Percentiles rank a stretch among this genome's conserved stretches.
Conservation (phyloP, 2,797 vertebrate genomes). For the Pygocentrus nattereri region DNA sequence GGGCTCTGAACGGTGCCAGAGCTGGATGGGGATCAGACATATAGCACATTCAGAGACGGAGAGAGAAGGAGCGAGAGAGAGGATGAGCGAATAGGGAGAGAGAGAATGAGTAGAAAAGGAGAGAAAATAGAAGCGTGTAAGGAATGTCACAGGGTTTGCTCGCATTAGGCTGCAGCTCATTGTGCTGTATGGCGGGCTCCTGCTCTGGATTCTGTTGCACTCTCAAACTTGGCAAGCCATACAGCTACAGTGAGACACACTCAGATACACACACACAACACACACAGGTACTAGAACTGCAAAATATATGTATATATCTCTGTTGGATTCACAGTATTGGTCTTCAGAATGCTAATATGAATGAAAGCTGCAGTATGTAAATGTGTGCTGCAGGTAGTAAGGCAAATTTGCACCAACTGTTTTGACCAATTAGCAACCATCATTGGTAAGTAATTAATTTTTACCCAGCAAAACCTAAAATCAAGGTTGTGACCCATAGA, state of each 20-base stretch:
- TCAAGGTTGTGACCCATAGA: too few species aligned
- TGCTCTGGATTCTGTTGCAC: background rate
- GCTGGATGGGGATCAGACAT: constrained; percentile 55
- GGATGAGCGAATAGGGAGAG: constrained; percentile 14
- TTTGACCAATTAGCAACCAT: too few species aligned
- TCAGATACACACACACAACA: background rate
- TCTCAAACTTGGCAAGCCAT: background rate
- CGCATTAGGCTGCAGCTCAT: constrained; percentile 5
- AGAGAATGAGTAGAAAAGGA: constrained; percentile 1
- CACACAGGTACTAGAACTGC: background rate
- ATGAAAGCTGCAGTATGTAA: background rate
- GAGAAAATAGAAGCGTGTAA: constrained; percentile 15
- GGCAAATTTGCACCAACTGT: too few species aligned
- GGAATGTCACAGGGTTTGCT: constrained; percentile 39
- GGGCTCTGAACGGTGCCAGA: constrained; percentile 46
- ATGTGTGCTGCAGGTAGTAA: background rate
- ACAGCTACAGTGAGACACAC: background rate
- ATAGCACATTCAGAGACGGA: constrained; percentile 12
- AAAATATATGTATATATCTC: background rate
- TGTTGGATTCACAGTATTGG: background rate
- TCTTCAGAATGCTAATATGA: background rate
- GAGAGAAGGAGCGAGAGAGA: constrained; percentile 23
- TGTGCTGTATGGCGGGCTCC: background rate
- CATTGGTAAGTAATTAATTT: too few species aligned
- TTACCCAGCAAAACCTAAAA: too few species aligned